Conservation (phyloP, 2,888 invertebrate species). For the Lydus trimaculatus region DNA sequence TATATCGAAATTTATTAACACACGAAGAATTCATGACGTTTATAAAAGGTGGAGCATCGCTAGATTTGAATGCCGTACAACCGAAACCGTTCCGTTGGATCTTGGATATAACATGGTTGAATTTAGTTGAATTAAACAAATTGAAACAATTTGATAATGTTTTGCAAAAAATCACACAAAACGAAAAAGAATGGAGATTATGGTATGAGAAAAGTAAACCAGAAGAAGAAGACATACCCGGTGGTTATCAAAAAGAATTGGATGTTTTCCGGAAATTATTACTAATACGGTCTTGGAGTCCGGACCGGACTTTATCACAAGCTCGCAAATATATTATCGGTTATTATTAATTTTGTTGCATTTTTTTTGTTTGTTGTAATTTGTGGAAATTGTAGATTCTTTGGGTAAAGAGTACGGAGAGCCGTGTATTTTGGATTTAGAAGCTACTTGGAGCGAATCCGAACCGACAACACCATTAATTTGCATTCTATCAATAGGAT, state of each 20-base stretch:
- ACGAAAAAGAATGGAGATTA: conserved; percentile 86
- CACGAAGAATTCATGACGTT: conserved; percentile 94
- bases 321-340: conserved; percentile 90
- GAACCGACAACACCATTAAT: conserved; percentile 88
- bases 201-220: conserved; percentile 96
- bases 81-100: conserved; percentile 97
- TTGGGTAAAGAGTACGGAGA: conserved; percentile 89
- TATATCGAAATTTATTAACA: conserved; percentile 79
- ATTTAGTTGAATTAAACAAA: conserved; percentile 92
- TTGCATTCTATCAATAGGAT: conserved; percentile 93
- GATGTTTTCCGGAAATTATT: conserved; percentile 89
- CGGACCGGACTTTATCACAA: conserved; percentile 92
- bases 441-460: conserved; percentile 89
- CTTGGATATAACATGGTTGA: conserved; percentile 94
- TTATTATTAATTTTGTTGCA: conserved; percentile 43
- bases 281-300: conserved; percentile 93
- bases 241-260: conserved; percentile 83
- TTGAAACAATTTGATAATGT: conserved; percentile 81
- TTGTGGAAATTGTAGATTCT: conserved; percentile 68
- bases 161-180: conserved; percentile 80
- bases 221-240: conserved; percentile 89
- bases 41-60: conserved; percentile 94
- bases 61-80: conserved; percentile 90
- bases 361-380: background rate
- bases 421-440: conserved; percentile 90